These are phyloP conservation scores for Spondyliosoma cantharus DNA, from an alignment of 2,797 vertebrate genomes.

Conservation along the genomic window DNA sequence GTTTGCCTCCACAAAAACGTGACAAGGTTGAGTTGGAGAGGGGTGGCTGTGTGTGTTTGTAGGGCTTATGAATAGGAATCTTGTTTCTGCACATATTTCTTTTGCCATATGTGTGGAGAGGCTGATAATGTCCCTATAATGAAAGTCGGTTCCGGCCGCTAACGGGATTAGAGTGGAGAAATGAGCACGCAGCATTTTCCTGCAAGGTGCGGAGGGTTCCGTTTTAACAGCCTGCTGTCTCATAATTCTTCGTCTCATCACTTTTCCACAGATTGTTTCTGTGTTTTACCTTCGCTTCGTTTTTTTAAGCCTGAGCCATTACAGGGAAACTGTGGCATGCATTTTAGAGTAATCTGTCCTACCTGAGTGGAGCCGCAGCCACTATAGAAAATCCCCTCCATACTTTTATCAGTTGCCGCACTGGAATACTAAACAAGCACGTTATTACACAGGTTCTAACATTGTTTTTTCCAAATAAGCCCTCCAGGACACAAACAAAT, in stretches of 20 bases:
- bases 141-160: constrained; percentile 53
- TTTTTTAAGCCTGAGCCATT: not conserved
- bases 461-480: not conserved
- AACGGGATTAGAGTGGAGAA: constrained; percentile 69
- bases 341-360: constrained; percentile 1
- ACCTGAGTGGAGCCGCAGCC: not conserved
- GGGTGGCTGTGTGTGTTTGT: constrained; percentile 19
- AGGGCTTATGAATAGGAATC: constrained; percentile 46
- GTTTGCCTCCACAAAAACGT: constrained; percentile 21
- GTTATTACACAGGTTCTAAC: not conserved
- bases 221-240: constrained; percentile 25
- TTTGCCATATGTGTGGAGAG: constrained; percentile 48
- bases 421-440: not conserved
- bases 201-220: constrained; percentile 6
- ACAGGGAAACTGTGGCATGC: not conserved
- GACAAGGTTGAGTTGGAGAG: constrained; percentile 13
- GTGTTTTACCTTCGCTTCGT: not conserved
- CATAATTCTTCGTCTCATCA: constrained; percentile 34
- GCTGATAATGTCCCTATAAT: constrained; percentile 70
- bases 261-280: constrained; percentile 5
- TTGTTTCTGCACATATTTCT: constrained; percentile 43
- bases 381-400: not conserved
- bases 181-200: constrained; percentile 58
- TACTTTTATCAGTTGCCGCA: not conserved
- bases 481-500: not conserved